phyloP scores from a whole-genome alignment of 2,113 vertebrate genomes.

The Melanerpes aurifrons region DNA sequence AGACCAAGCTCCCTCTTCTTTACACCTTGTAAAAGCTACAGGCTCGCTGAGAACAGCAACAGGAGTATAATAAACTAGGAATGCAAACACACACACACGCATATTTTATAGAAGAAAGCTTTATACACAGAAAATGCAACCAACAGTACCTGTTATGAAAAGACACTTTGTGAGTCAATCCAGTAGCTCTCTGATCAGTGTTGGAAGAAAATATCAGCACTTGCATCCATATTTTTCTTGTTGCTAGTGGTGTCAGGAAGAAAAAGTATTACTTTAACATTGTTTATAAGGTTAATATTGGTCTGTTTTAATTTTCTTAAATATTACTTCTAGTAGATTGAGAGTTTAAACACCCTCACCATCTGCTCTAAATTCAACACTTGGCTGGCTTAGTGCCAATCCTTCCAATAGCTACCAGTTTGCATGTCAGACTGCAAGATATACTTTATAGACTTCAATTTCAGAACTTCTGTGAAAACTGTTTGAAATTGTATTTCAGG shows the following conservation, averaged over 20 bases:
- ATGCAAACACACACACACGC: neutral
- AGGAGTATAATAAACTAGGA: neutral
- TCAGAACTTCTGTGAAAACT: neutral
- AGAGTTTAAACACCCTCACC: neutral
- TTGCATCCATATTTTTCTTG: neutral
- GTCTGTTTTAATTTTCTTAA: neutral
- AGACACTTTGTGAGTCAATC: neutral
- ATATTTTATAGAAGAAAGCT: neutral
- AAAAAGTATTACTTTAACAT: neutral
- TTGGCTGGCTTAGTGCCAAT: neutral
- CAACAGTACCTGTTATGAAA: conserved; percentile 2
- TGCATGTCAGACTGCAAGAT: neutral
- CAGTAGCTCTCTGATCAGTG: neutral
- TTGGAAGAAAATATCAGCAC: neutral
- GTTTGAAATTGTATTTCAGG: neutral
- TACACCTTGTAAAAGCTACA: neutral
- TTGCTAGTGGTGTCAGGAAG: neutral
- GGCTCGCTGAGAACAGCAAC: neutral
- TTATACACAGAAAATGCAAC: neutral
- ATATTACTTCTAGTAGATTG: neutral
- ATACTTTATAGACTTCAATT: neutral
- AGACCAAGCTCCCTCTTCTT: neutral
- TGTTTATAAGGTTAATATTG: neutral
- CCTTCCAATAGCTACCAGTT: neutral
- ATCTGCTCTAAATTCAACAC: neutral